phyloP scores from a whole-genome alignment of 2,113 vertebrate genomes.

The Anarhynchus alexandrinus region DNA sequence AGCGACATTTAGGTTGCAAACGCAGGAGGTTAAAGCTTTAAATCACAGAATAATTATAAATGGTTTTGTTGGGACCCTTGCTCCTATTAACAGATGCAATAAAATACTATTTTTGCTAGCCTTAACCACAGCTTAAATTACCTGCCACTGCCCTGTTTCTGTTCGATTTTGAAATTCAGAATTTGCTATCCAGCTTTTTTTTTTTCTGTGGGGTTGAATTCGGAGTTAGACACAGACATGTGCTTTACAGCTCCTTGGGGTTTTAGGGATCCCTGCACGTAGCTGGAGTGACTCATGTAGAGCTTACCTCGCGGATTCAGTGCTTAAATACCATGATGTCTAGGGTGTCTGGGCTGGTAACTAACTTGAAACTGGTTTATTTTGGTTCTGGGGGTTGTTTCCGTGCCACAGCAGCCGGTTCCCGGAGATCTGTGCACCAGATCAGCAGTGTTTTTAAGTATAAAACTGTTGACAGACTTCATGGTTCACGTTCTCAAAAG shows the following conservation, averaged over 20 bases:
- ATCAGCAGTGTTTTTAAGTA: neutral
- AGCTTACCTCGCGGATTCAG: neutral
- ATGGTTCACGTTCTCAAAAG: neutral
- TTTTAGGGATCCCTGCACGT: neutral
- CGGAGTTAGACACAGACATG: neutral
- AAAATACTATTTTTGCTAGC: neutral
- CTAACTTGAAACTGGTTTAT: neutral
- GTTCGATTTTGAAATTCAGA: neutral
- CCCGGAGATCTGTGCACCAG: neutral
- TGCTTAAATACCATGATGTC: neutral
- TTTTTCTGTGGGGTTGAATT: neutral
- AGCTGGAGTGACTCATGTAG: neutral
- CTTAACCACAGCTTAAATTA: neutral
- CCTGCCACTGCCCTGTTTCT: neutral
- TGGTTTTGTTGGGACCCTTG: neutral
- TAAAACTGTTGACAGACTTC: neutral
- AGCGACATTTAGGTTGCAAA: neutral
- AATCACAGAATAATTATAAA: neutral
- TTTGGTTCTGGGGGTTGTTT: neutral
- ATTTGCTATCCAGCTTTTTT: neutral
- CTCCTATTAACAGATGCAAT: neutral
- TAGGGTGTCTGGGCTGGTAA: neutral
- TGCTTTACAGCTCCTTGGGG: neutral
- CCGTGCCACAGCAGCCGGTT: neutral
- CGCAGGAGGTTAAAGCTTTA: neutral